A percentile compares a stretch with the other conserved stretches of the same genome.
Conservation (phyloP, 2,113 vertebrate species). For the Tursiops truncatus region DNA sequence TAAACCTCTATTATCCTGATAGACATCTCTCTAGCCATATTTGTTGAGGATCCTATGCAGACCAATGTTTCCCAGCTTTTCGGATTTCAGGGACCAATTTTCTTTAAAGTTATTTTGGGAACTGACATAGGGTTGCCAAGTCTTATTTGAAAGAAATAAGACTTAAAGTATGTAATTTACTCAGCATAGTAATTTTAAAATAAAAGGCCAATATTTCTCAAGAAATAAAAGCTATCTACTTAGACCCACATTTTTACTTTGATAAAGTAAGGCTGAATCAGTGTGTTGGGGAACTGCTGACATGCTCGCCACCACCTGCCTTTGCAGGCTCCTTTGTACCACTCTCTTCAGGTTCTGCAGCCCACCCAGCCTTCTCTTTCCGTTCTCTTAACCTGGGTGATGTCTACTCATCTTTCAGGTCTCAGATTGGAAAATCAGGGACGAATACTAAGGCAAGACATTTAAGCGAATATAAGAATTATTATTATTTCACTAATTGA, state of each 20-base stretch:
- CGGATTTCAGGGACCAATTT: neutral
- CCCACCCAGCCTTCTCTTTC: neutral
- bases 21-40: neutral
- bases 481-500: neutral
- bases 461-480: neutral
- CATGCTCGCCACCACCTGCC: neutral
- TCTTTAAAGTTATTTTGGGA: neutral
- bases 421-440: neutral
- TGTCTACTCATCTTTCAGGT: neutral
- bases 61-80: neutral
- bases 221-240: constrained; percentile 5
- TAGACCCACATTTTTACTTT: neutral
- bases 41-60: neutral
- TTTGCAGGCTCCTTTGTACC: neutral
- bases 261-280: neutral
- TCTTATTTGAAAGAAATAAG: constrained; percentile 39
- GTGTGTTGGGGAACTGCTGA: neutral
- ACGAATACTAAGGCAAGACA: neutral
- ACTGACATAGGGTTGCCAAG: neutral
- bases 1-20: neutral
- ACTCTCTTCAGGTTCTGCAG: accelerated
- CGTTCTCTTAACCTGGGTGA: neutral
- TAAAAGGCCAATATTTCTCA: neutral
- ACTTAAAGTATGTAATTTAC: neutral
- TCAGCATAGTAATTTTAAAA: constrained; percentile 14